Evolutionary conservation across 2,888 invertebrate genomes (phyloP).

Genomic region (Cylloceria caligata): DNA sequence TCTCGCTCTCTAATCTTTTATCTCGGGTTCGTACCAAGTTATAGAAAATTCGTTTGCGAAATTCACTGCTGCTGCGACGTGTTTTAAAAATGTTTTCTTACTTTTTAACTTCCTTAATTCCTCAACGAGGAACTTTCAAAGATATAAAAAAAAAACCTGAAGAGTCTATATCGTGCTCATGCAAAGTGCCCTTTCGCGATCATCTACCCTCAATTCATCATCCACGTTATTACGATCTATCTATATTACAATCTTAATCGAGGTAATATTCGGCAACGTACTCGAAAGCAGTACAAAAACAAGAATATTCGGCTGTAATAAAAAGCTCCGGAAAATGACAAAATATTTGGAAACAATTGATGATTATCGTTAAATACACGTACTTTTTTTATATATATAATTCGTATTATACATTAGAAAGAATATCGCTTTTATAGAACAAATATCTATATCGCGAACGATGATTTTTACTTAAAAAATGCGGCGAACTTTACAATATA

Average conservation of each 20-base stretch:
- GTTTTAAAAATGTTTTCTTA: constrained; percentile 9
- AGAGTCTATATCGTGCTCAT: no score
- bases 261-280: constrained; percentile 68
- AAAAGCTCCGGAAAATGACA: constrained; percentile 29
- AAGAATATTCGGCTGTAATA: constrained; percentile 28
- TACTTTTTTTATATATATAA: constrained; percentile 14
- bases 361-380: constrained; percentile 31
- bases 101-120: background rate
- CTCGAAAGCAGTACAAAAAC: constrained; percentile 53
- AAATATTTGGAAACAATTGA: constrained; percentile 31
- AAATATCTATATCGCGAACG: constrained; percentile 42
- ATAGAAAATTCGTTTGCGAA: constrained; percentile 24
- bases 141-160: no score
- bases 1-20: constrained; percentile 37
- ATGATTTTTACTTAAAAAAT: constrained; percentile 44
- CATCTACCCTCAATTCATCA: constrained; percentile 21
- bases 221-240: constrained; percentile 31
- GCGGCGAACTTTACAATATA: constrained; percentile 54
- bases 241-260: constrained; percentile 65
- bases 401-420: constrained; percentile 27
- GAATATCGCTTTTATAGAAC: constrained; percentile 38
- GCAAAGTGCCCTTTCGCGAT: background rate
- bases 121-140: no score
- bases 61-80: constrained; percentile 23
- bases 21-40: constrained; percentile 39